Evolutionary conservation across 1,140 invertebrate genomes (phyloP).

Genomic region (Ctenoplectra terminalis): DNA sequence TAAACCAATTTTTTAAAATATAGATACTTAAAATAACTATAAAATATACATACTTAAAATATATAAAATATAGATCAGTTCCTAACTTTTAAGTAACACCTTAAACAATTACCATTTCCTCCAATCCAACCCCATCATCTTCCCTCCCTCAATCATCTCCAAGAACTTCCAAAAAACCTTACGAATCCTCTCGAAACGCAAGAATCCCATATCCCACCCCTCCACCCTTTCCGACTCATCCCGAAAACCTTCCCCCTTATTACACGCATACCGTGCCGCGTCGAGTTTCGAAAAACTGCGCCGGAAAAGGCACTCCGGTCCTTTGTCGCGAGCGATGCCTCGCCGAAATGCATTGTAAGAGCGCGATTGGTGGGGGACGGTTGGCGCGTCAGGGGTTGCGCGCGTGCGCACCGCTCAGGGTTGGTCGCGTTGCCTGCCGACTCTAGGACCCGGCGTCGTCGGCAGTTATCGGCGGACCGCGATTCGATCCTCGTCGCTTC

Average conservation of each 20-base stretch:
- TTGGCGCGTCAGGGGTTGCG: slow-evolving; percentile 3
- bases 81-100: too few relatives aligned
- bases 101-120: too few relatives aligned
- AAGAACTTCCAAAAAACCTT: too few relatives aligned
- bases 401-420: slow-evolving; percentile 38
- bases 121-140: too few relatives aligned
- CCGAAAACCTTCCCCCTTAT: slow-evolving; percentile 47
- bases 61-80: too few relatives aligned
- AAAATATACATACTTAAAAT: too few relatives aligned
- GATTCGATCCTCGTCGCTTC: slow-evolving; percentile 58
- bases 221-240: slow-evolving; percentile 13
- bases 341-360: slow-evolving; percentile 58
- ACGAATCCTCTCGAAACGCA: too few relatives aligned
- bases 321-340: slow-evolving; percentile 58
- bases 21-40: too few relatives aligned
- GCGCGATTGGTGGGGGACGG: slow-evolving; percentile 40
- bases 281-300: slow-evolving; percentile 58
- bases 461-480: slow-evolving; percentile 71
- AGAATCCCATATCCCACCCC: too few relatives aligned
- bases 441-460: slow-evolving; percentile 52
- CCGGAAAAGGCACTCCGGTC: slow-evolving; percentile 60
- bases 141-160: too few relatives aligned
- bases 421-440: slow-evolving; percentile 60
- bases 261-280: slow-evolving; percentile 19
- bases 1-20: too few relatives aligned